Evolutionary conservation across 2,113 vertebrate genomes (phyloP), one percentile per base, ranked within the genome.

Genomic region (Gallinago jamesoni): DNA sequence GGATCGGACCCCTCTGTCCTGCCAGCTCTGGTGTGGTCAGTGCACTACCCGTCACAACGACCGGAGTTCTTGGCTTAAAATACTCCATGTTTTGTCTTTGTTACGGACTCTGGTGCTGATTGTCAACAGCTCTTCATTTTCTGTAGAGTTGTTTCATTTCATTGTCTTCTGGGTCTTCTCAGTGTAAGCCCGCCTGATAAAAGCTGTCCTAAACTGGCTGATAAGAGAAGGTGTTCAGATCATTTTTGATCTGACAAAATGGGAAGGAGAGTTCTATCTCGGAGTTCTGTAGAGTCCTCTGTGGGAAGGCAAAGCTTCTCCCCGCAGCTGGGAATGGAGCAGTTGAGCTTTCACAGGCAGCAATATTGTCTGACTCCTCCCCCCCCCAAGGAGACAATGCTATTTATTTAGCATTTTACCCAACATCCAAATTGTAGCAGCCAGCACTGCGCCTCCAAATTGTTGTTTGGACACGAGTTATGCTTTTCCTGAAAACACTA

Each of bases 211-310:
- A 10, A 16, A 5, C 63, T 21, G 37, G 8, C 23, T 47, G 30
- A 6, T 20, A 6, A 10, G 28, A 56, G 57, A 48, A 3, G 37
- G 37, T 4, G 5, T 30, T 69, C 5, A 8, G 56, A 7, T 55
- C 17, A 27, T 62, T 31, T 69, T 47, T 69, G 20, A 18, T 18
- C 31, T 50, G 47, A 24, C 48, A 31, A 41, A 41, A 43, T 5
- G 33, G 41, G 39, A n/a, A 13, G 16, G 23, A 24, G 55, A 84
- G 17, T 22, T 69, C 30, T 56, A 39, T 30, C 48, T 2, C 23
- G 1, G 8, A 2, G 9, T 6, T 5, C 50, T 7, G 45, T 6
- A 6, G 8, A 19, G 24, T 12, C 18, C 5, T 0, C 20, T 3
- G 33, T 7, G 13, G 56, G 64, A 31, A 14, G 12, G 21, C 41